These are phyloP conservation scores for Helleia helle DNA, from an alignment of 2,888 invertebrate genomes.

Conservation along the genomic window DNA sequence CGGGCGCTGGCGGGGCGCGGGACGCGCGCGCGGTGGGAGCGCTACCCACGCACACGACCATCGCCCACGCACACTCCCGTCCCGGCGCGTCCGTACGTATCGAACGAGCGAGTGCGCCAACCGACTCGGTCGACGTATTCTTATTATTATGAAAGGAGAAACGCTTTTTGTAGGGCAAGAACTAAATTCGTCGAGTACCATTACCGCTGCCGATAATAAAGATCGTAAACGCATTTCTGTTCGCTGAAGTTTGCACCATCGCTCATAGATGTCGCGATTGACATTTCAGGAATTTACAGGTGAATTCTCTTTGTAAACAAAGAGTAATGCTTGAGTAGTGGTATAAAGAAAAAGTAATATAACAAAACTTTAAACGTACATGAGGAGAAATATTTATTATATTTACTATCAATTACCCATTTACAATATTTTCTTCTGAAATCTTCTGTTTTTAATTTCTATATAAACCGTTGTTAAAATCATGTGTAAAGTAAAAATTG, in stretches of 20 bases:
- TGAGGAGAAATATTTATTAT: no score
- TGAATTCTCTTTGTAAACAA: no score
- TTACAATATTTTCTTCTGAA: no score
- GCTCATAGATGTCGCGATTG: conserved; percentile 67
- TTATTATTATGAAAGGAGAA: conserved; percentile 76
- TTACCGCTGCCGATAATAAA: conserved; percentile 67
- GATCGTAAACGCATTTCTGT: conserved; percentile 69
- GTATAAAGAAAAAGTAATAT: no score
- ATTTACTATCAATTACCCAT: no score
- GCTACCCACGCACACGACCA: conserved; percentile 26
- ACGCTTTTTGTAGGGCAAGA: conserved; percentile 75
- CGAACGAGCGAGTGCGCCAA: conserved; percentile 64
- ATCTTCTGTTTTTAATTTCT: no score
- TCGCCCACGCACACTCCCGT: conserved; percentile 40
- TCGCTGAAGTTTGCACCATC: conserved; percentile 57
- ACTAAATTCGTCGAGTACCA: conserved; percentile 67
- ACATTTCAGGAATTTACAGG: conserved; percentile 20
- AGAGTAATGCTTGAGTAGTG: no score
- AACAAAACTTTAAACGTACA: no score
- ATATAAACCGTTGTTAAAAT: no score
- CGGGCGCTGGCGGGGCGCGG: conserved; percentile 25
- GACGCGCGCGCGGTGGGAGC: conserved; percentile 24
- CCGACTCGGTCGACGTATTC: conserved; percentile 76
- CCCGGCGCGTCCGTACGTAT: conserved; percentile 51
- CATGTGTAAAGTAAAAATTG: no score